Percentiles rank a stretch among this genome's conserved stretches.
phyloP scores from a whole-genome alignment of 2,888 invertebrate genomes.

The Drosophila merina region DNA sequence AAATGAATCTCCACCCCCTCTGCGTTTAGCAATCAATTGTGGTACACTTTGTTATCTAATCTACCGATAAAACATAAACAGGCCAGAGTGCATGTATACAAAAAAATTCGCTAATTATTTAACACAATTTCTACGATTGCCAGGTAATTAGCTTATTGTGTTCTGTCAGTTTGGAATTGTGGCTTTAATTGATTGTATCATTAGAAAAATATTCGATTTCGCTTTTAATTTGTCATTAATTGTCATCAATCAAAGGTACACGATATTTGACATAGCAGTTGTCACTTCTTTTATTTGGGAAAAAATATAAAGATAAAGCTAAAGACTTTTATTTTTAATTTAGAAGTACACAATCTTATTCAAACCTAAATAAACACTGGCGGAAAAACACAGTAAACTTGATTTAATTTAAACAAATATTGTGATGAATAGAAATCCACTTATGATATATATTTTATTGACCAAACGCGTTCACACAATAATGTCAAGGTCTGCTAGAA shows the following conservation, averaged over 20 bases:
- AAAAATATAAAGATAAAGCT: neutral
- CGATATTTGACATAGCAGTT: constrained; percentile 3
- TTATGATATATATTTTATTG: constrained; percentile 20
- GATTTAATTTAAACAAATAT: constrained; percentile 25
- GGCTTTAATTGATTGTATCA: constrained; percentile 29
- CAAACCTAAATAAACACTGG: neutral
- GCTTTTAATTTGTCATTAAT: constrained; percentile 36
- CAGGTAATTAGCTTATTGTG: constrained; percentile 58
- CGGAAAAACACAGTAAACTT: constrained; percentile 3
- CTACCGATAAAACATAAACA: constrained; percentile 11
- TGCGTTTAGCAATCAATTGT: constrained; percentile 21
- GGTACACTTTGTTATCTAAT: constrained; percentile 17
- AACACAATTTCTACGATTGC: constrained; percentile 51
- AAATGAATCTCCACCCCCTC: constrained; percentile 1
- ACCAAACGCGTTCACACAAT: constrained; percentile 28
- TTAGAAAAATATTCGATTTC: constrained; percentile 28
- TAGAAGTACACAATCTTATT: no score
- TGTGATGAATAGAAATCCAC: constrained; percentile 27
- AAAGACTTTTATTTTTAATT: constrained; percentile 14
- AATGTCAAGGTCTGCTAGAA: constrained; percentile 33
- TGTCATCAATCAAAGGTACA: constrained; percentile 18
- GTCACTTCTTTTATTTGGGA: neutral
- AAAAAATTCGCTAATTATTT: constrained; percentile 51
- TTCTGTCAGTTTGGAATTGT: constrained; percentile 19
- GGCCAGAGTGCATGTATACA: constrained; percentile 14